Evolutionary conservation across 2,797 vertebrate genomes (phyloP), one percentile per base, ranked within the genome.

Genomic region (Periparus ater): DNA sequence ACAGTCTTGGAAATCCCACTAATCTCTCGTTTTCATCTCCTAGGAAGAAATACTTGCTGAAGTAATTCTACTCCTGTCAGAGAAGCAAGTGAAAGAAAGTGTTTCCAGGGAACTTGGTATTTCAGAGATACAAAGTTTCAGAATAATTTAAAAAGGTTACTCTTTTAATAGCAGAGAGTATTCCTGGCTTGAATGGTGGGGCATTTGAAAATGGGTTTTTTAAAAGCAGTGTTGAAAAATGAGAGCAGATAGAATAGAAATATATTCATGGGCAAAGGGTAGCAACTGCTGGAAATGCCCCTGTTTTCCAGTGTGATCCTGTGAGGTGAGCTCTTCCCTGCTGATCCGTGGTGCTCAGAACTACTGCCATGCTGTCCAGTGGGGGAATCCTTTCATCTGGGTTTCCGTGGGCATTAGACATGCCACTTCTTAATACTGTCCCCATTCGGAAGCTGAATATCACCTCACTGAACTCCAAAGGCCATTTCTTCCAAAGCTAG

Each of bases 11-110:
- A 92, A 95, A 92, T 81, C 66, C 51, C 54, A 62, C 36, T 45
- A 84, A 88, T 88, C 93, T 89, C 50, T 4, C 2, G 8, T 67
- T 85, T 93, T 96, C 62, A 85, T 96, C 51, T 93, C 42, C 70
- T 54, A 44, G 0, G 51, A 62, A 71, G 55, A 91, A 95, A 76
- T 63, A 57, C 34, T 78, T 55, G 21, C 40, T 27, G 34, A 94
- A 93, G 63, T 91, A 74, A 86, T 95, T 95, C 90, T 86, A 71
- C 38, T 34, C 16, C 9, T 57, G 23, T 84, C 70, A 88, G 76
- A 89, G 53, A 82, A 90, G 19, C 25, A 67, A 91, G 53, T n/a
- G 36, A 73, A 90, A 88, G 36, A 45, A 77, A 78, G 48, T 68
- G 16, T 85, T 93, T 91, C 34, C 34, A 47, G 32, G 32, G 27